A percentile compares a stretch with the other conserved stretches of the same genome.
Conservation (phyloP, 2,797 vertebrate species). For the Heteromormyrus szaboi region DNA sequence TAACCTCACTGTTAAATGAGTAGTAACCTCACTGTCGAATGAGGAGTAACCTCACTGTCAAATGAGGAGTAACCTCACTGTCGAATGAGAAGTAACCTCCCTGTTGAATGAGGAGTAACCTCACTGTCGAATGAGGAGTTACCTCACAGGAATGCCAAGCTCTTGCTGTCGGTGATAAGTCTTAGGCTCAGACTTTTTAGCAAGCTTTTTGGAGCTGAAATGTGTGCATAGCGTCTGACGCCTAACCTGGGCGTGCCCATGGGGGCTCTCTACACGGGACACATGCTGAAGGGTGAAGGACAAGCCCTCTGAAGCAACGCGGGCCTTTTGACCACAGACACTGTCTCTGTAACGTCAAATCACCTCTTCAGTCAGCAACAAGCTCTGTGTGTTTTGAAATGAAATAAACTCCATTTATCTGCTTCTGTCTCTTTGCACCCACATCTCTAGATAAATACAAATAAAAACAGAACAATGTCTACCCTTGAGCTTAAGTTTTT, state of each 20-base stretch:
- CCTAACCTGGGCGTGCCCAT: background rate
- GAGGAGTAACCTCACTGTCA: background rate
- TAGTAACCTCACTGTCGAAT: background rate
- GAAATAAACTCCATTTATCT: background rate
- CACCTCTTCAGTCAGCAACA: background rate
- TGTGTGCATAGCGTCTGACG: background rate
- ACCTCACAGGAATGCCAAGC: background rate
- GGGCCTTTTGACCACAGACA: background rate
- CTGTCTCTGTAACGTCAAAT: background rate
- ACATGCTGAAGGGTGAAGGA: background rate
- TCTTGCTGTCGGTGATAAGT: background rate
- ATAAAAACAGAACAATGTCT: conserved; percentile 9
- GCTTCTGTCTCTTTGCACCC: background rate
- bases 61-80: background rate
- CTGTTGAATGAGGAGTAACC: background rate
- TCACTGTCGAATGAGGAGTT: background rate
- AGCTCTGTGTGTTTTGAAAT: background rate
- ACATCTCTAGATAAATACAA: background rate
- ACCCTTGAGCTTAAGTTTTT: conserved; percentile 7
- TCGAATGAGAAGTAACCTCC: background rate
- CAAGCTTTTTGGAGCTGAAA: background rate
- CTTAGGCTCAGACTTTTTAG: background rate
- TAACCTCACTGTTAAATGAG: background rate
- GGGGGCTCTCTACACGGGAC: background rate
- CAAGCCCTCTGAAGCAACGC: background rate